These are phyloP conservation scores for Ostrea denselamellosa DNA, from an alignment of 1,140 invertebrate genomes.

Conservation along the genomic window DNA sequence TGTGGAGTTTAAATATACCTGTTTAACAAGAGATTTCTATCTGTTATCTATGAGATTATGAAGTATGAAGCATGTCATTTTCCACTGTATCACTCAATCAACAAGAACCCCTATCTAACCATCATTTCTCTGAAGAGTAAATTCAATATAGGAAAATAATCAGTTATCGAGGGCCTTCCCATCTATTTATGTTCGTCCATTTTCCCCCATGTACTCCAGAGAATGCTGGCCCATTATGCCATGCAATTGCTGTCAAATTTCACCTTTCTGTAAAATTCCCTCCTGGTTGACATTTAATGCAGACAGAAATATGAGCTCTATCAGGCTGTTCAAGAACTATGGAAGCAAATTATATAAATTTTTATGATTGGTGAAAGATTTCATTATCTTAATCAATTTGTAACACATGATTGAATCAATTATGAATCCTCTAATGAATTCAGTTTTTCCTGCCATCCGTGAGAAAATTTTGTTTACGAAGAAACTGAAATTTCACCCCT, in stretches of 20 bases:
- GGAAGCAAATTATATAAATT: neutral
- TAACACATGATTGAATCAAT: neutral
- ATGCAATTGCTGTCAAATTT: neutral
- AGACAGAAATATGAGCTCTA: neutral
- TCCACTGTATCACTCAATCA: constrained; percentile 14
- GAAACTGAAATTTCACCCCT: neutral
- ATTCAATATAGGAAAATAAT: constrained; percentile 35
- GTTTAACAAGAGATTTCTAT: constrained; percentile 33
- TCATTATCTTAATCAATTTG: neutral
- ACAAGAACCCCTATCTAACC: constrained; percentile 17
- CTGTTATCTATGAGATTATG: neutral
- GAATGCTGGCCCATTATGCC: neutral
- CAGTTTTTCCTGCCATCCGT: neutral
- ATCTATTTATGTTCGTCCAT: neutral
- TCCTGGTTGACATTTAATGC: neutral
- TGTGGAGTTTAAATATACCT: constrained; percentile 18
- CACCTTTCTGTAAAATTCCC: neutral
- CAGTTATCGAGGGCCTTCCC: neutral
- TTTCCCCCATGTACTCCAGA: neutral
- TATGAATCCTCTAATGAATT: neutral
- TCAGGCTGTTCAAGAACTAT: neutral
- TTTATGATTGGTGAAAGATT: neutral
- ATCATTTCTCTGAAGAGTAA: neutral
- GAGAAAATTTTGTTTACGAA: neutral
- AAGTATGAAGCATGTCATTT: constrained; percentile 10